phyloP scores from a whole-genome alignment of 1,140 invertebrate genomes.

The Lucilia cuprina region DNA sequence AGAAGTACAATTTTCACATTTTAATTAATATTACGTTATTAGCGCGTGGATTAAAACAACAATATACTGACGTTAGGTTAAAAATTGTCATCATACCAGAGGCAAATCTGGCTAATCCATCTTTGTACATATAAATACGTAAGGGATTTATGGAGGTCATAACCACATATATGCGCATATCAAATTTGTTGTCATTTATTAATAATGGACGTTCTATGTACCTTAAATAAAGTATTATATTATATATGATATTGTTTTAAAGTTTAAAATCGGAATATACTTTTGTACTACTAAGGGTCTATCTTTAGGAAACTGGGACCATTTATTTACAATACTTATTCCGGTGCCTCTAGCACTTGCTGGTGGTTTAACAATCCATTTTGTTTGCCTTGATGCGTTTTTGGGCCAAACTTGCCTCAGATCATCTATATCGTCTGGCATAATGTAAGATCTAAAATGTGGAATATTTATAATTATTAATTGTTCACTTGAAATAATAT shows the following conservation, averaged over 20 bases:
- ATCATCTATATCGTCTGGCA: constrained; percentile 85
- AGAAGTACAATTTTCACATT: no score
- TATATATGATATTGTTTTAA: background rate
- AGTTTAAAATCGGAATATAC: constrained; percentile 35
- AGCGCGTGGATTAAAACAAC: background rate
- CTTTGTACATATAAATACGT: constrained; percentile 91
- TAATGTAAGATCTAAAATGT: constrained; percentile 75
- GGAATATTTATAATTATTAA: background rate
- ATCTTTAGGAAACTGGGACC: constrained; percentile 92
- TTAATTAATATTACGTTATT: no score
- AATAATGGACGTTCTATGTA: constrained; percentile 88
- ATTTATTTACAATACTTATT: constrained; percentile 92
- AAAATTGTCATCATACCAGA: constrained; percentile 67
- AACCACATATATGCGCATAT: constrained; percentile 90
- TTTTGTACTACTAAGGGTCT: constrained; percentile 88
- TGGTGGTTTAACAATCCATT: constrained; percentile 87
- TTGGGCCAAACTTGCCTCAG: constrained; percentile 88
- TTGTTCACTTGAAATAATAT: no score
- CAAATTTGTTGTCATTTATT: constrained; percentile 94
- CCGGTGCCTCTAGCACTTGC: constrained; percentile 94
- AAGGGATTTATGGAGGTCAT: constrained; percentile 94
- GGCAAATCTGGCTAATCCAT: constrained; percentile 93
- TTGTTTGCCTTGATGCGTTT: constrained; percentile 71
- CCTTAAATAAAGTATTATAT: constrained; percentile 36
- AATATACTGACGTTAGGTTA: no score